These are phyloP conservation scores for Nephrotoma flavescens DNA, from an alignment of 2,888 invertebrate genomes.

Conservation along the genomic window DNA sequence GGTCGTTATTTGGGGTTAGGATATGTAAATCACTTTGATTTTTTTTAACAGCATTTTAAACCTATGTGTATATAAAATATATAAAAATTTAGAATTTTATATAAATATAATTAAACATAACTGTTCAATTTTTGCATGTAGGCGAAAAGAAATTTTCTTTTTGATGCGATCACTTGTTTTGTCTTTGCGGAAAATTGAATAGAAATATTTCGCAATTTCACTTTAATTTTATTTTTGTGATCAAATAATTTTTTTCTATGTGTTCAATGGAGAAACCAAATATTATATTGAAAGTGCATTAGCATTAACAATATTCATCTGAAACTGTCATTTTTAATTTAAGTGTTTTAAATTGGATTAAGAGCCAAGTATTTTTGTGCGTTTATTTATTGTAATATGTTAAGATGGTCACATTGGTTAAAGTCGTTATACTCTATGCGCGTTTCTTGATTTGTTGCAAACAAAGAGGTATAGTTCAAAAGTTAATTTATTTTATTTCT, in stretches of 20 bases:
- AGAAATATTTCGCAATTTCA: not conserved
- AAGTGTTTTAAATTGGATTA: not conserved
- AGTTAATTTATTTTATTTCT: not conserved
- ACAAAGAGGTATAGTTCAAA: not conserved
- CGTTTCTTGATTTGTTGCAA: not conserved
- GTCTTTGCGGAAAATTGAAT: not conserved
- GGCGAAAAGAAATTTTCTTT: not conserved
- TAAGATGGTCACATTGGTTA: not conserved
- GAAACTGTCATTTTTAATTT: not conserved
- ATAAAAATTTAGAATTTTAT: not conserved
- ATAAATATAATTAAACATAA: not conserved
- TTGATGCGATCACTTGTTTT: not conserved
- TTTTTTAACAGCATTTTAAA: not conserved
- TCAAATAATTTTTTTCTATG: not conserved
- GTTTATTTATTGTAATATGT: not conserved
- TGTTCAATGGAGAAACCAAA: not conserved
- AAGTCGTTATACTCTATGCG: not conserved
- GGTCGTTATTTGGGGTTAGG: conserved; percentile 4
- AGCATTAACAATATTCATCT: not conserved
- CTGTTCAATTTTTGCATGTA: not conserved
- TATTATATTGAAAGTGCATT: not conserved
- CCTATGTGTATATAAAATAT: not conserved
- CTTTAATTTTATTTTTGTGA: not conserved
- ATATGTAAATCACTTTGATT: conserved; percentile 3
- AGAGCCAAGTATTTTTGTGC: not conserved